These are phyloP conservation scores for Grantiella picta DNA, from an alignment of 2,113 vertebrate genomes.

Conservation along the genomic window DNA sequence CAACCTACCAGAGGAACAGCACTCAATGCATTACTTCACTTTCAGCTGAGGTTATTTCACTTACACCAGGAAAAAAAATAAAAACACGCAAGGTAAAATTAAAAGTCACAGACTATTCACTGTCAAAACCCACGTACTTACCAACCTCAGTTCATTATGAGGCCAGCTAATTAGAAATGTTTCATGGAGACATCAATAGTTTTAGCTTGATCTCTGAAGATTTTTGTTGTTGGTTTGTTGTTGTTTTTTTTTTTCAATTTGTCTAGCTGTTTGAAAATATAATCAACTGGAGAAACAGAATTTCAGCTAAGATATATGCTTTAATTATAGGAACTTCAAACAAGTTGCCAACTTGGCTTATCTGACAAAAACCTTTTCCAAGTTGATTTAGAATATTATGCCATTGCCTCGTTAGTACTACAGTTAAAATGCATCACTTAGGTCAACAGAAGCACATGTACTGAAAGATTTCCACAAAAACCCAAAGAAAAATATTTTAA, in stretches of 20 bases:
- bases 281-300: constrained; percentile 32
- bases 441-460: not conserved
- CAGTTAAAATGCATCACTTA: not conserved
- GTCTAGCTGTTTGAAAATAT: not conserved
- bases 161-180: not conserved
- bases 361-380: not conserved
- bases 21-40: not conserved
- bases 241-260: not conserved
- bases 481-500: not conserved
- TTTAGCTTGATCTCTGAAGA: not conserved
- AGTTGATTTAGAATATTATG: constrained; percentile 12
- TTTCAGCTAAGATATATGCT: constrained; percentile 25
- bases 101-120: not conserved
- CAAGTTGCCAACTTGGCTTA: constrained; percentile 11
- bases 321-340: constrained; percentile 43
- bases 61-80: not conserved
- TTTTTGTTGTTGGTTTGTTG: not conserved
- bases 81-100: not conserved
- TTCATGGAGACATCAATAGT: not conserved
- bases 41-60: not conserved
- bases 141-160: not conserved
- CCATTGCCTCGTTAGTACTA: not conserved
- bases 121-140: not conserved
- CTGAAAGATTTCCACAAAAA: not conserved
- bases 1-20: not conserved